Evolutionary conservation across 1,140 invertebrate species (phyloP), one percentile per base, ranked within the genome.

Genomic region (Arion vulgaris): DNA sequence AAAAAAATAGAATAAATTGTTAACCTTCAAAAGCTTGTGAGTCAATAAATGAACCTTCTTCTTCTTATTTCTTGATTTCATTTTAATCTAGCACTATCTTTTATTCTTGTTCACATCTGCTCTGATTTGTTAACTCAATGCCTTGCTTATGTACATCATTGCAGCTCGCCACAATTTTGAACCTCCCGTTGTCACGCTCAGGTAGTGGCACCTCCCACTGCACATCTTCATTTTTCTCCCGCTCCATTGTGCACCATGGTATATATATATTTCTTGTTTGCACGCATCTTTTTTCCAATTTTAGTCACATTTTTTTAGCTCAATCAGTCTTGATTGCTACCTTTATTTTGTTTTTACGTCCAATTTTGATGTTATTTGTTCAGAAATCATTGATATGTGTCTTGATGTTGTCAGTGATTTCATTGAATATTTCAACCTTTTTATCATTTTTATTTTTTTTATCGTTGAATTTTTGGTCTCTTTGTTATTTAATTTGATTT

Each of bases 111-210:
- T 57, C 53, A 23, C 19, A 4, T 57, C 17, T 57, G 36, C 41
- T 41, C 1, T 39, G 17, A 72, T 41, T 72, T 72, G 1, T 19
- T 72, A 72, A 78, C 36, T 78, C 0, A 68, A 11, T 66, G 76
- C 7, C 78, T 49, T 80, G 62, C 78, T 83, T 83, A 69, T 62
- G 73, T 75, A 51, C 81, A 85, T 90, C 94, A 94, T 97, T 97
- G 94, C 96, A 98, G 97, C 96, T 93, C 96, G 97, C 97, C 97
- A 92, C 98, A 96, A 92, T 98, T 97, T 95, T 98, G 94, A 98
- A 97, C 95, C 95, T 91, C 81, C 86, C 86, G 66, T 79, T 80
- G 66, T 49, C 68, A 13, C 80, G 80, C 15, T 39, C 78, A 49
- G 78, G 78, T 80, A 71, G 78, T 66, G 62, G 32, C 78, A 71